Evolutionary conservation across 30 jellyfish, hydroid and myxozoan species (phyloP).

Genomic region (Pelagia noctiluca): DNA sequence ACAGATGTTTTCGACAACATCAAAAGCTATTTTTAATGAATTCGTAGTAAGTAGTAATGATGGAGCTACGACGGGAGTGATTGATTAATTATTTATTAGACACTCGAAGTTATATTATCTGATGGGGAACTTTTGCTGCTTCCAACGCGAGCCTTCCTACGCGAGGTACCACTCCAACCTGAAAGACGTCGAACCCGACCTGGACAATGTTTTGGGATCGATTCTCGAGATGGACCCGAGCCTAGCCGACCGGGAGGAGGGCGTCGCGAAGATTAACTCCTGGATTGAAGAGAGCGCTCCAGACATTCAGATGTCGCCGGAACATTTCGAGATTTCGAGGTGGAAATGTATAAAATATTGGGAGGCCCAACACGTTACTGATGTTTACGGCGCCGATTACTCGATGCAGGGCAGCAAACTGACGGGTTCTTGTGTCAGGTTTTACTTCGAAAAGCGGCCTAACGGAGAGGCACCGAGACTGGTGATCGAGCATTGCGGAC

Average conservation of each 20-base stretch:
- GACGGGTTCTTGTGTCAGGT: constrained; percentile 92
- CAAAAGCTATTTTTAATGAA: too few species aligned
- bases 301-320: constrained; percentile 83
- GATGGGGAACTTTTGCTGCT: constrained; percentile 76
- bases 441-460: constrained; percentile 87
- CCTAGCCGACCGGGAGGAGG: constrained; percentile 95
- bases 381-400: constrained; percentile 88
- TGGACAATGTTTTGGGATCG: constrained; percentile 89
- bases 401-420: constrained; percentile 72
- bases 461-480: constrained; percentile 83
- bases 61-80: not conserved
- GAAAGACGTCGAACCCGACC: constrained; percentile 83
- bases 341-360: constrained; percentile 95
- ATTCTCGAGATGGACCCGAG: constrained; percentile 91
- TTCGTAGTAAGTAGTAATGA: too few species aligned
- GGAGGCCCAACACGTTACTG: constrained; percentile 97
- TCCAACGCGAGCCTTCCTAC: constrained; percentile 78
- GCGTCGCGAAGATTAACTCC: constrained; percentile 86
- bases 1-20: too few species aligned
- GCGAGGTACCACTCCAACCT: constrained; percentile 90
- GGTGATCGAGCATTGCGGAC: constrained; percentile 92
- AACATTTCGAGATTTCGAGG: constrained; percentile 87
- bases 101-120: constrained; percentile 13
- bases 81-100: constrained; percentile 2
- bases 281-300: constrained; percentile 97